phyloP scores from a whole-genome alignment of 2,797 vertebrate species.

The Sebastes matsubarae region DNA sequence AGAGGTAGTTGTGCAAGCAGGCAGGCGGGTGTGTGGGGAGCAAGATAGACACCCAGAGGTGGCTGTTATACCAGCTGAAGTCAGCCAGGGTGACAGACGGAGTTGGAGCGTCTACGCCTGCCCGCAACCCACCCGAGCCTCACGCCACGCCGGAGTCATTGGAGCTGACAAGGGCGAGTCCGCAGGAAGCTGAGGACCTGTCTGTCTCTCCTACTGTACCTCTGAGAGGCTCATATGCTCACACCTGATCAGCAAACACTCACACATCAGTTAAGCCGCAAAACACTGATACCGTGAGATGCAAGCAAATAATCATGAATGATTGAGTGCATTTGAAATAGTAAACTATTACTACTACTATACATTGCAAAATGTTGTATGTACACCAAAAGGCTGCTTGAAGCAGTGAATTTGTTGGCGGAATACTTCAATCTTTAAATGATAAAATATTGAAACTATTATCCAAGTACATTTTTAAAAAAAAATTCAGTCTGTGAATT shows the following conservation, averaged over 20 bases:
- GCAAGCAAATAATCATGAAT: conserved; percentile 7
- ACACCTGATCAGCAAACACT: conserved; percentile 70
- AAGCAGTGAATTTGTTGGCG: not conserved
- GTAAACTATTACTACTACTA: not conserved
- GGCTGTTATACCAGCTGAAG: conserved; percentile 74
- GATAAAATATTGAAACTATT: conserved; percentile 25
- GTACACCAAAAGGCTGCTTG: not conserved
- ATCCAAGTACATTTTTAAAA: conserved; percentile 9
- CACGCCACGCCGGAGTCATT: conserved; percentile 69
- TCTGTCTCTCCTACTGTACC: conserved; percentile 52
- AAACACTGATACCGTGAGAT: conserved; percentile 12
- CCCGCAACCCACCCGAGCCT: conserved; percentile 52
- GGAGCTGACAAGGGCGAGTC: conserved; percentile 78
- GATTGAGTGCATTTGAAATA: conserved; percentile 4
- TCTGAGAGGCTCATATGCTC: conserved; percentile 55
- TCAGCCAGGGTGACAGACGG: conserved; percentile 75
- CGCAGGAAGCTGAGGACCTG: conserved; percentile 67
- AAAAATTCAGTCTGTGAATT: not conserved
- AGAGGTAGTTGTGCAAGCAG: conserved; percentile 54
- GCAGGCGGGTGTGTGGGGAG: conserved; percentile 39
- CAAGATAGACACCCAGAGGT: conserved; percentile 76
- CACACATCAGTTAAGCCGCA: conserved; percentile 15
- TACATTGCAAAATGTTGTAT: not conserved
- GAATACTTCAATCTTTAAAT: conserved; percentile 8
- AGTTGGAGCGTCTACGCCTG: conserved; percentile 60